phyloP scores from a whole-genome alignment of 64 coral and sea anemone species.

The Trachythela sp. region DNA sequence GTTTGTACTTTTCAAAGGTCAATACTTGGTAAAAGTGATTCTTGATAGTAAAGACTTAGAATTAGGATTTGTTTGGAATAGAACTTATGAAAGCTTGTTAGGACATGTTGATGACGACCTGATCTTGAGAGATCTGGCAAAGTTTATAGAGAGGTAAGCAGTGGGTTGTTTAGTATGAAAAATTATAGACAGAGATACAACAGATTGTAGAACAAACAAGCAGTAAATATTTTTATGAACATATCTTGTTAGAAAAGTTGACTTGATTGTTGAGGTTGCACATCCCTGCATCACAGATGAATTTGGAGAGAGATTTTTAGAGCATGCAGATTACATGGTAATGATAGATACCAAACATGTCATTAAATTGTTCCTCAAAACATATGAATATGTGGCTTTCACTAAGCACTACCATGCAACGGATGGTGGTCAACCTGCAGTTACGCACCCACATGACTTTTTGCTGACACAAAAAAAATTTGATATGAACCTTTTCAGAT shows the following conservation, averaged over 20 bases:
- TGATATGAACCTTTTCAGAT: constrained; percentile 32
- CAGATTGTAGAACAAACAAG: no score
- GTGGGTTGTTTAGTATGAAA: not conserved
- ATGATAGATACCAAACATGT: not conserved
- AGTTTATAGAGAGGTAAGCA: constrained; percentile 56
- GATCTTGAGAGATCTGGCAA: constrained; percentile 57
- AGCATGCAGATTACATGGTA: constrained; percentile 84
- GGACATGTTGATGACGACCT: constrained; percentile 56
- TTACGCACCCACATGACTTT: no score
- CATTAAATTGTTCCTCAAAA: not conserved
- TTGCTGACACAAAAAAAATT: no score
- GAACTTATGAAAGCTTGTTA: constrained; percentile 25
- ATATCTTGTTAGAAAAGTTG: constrained; percentile 45
- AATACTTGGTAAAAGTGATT: constrained; percentile 48
- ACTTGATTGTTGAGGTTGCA: constrained; percentile 79
- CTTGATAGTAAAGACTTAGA: constrained; percentile 57
- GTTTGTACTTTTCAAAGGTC: constrained; percentile 11
- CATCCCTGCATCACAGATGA: constrained; percentile 67
- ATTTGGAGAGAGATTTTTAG: constrained; percentile 58
- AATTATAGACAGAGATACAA: not conserved
- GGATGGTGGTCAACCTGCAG: no score
- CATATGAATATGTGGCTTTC: no score
- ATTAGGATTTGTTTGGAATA: constrained; percentile 88
- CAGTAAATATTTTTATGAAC: no score
- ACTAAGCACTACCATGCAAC: no score